A percentile compares a stretch with the other conserved stretches of the same genome.
phyloP scores from a whole-genome alignment of 2,888 invertebrate species.

The Urechis unicinctus region DNA sequence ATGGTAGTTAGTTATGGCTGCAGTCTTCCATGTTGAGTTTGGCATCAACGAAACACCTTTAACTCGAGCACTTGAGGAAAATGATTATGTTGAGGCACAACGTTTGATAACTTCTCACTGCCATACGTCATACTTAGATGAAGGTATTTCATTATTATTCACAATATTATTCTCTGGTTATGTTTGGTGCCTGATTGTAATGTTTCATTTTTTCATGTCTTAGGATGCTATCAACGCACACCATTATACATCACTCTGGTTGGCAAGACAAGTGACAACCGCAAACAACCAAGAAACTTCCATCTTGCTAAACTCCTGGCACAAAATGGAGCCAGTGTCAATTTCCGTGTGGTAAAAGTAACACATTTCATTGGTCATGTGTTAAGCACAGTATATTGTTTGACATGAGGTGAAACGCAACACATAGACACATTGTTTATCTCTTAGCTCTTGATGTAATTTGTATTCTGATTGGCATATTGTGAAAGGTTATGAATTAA shows the following conservation, averaged over 20 bases:
- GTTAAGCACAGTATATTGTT: too few relatives aligned
- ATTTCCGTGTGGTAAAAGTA: constrained; percentile 33
- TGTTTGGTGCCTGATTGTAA: not conserved
- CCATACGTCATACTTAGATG: constrained; percentile 37
- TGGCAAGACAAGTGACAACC: constrained; percentile 30
- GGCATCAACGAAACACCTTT: constrained; percentile 41
- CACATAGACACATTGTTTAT: too few relatives aligned
- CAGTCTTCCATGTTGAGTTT: constrained; percentile 45
- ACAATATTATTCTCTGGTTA: not conserved
- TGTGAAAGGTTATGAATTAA: too few relatives aligned
- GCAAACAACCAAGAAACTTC: constrained; percentile 28
- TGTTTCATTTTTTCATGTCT: not conserved
- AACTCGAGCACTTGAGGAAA: constrained; percentile 32
- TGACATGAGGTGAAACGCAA: too few relatives aligned
- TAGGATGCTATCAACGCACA: constrained; percentile 42
- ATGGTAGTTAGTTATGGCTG: too few relatives aligned
- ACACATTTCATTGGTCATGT: too few relatives aligned
- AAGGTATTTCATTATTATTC: constrained; percentile 25
- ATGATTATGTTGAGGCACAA: constrained; percentile 31
- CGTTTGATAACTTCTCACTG: constrained; percentile 29
- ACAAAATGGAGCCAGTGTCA: constrained; percentile 39
- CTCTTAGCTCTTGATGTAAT: too few relatives aligned
- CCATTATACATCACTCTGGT: constrained; percentile 40
- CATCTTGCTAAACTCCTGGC: constrained; percentile 35
- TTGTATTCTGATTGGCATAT: too few relatives aligned